These are phyloP conservation scores for Burhinus oedicnemus DNA, from an alignment of 2,113 vertebrate genomes.

Conservation along the genomic window DNA sequence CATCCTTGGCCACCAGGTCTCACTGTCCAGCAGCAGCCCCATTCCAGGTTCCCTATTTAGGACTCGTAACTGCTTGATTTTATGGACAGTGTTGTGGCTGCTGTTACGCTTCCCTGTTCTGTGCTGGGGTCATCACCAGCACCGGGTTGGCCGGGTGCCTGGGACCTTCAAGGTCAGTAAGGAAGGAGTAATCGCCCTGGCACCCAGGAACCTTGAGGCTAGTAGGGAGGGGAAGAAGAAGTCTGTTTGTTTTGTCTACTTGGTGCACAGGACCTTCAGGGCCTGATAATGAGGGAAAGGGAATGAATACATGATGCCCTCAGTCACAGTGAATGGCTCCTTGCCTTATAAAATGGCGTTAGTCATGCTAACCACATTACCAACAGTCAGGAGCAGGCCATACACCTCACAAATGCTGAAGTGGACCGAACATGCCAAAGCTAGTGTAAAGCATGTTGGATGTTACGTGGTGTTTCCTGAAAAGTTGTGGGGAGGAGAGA, in stretches of 20 bases:
- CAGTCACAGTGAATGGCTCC: not conserved
- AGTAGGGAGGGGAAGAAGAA: not conserved
- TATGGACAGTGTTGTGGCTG: not conserved
- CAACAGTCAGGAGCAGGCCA: accelerated
- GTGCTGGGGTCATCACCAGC: not conserved
- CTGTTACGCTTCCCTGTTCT: not conserved
- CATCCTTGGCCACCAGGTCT: accelerated
- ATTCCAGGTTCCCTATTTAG: not conserved
- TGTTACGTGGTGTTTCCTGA: not conserved
- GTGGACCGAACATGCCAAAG: not conserved
- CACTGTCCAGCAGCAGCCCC: not conserved
- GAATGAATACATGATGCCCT: accelerated
- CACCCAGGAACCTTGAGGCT: not conserved
- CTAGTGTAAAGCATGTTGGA: not conserved
- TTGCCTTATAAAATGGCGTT: not conserved
- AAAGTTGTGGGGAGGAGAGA: not conserved
- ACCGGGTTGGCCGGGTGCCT: not conserved
- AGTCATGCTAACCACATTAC: not conserved
- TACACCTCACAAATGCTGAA: not conserved
- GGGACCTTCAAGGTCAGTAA: not conserved
- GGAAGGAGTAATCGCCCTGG: not conserved
- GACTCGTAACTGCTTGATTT: not conserved
- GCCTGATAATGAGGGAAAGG: not conserved
- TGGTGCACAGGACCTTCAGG: not conserved
- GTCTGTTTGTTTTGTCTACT: not conserved